A percentile compares a stretch with the other conserved stretches of the same genome.
phyloP scores from a whole-genome alignment of 1,140 invertebrate species.

The Harlomillsia oculata region DNA sequence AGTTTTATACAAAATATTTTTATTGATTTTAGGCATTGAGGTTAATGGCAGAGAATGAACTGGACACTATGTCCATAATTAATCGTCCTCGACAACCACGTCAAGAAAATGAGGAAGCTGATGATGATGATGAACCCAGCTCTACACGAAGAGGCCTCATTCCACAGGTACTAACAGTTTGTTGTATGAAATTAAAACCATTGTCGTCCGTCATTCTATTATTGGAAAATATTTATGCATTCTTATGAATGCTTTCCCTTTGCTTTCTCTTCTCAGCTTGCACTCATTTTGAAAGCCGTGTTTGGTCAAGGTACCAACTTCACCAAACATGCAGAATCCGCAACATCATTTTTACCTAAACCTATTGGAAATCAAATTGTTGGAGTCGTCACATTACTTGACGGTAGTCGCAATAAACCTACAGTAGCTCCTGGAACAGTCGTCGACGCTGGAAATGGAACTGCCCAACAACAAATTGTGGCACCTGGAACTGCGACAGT shows the following conservation, averaged over 20 bases:
- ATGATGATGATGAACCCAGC: conserved; percentile 5
- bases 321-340: conserved; percentile 19
- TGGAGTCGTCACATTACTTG: conserved; percentile 20
- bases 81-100: conserved; percentile 11
- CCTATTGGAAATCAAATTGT: conserved; percentile 16
- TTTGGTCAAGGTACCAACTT: conserved; percentile 27
- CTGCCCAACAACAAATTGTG: neutral
- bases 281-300: conserved; percentile 26
- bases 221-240: neutral
- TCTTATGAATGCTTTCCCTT: neutral
- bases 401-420: neutral
- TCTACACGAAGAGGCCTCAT: conserved; percentile 9
- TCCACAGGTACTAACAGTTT: neutral
- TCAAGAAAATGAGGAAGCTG: conserved; percentile 20
- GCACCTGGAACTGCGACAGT: neutral
- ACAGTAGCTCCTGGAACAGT: neutral
- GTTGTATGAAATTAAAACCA: neutral
- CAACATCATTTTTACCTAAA: conserved; percentile 13
- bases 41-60: conserved; percentile 25
- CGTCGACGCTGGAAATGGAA: too few relatives aligned
- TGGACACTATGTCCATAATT: conserved; percentile 13
- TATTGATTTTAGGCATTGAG: conserved; percentile 18
- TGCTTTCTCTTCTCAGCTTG: conserved; percentile 17
- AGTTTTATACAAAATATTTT: too few relatives aligned
- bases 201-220: neutral